Evolutionary conservation across 2,888 invertebrate genomes (phyloP), one percentile per base, ranked within the genome.

Genomic region (Acrobasis repandana): DNA sequence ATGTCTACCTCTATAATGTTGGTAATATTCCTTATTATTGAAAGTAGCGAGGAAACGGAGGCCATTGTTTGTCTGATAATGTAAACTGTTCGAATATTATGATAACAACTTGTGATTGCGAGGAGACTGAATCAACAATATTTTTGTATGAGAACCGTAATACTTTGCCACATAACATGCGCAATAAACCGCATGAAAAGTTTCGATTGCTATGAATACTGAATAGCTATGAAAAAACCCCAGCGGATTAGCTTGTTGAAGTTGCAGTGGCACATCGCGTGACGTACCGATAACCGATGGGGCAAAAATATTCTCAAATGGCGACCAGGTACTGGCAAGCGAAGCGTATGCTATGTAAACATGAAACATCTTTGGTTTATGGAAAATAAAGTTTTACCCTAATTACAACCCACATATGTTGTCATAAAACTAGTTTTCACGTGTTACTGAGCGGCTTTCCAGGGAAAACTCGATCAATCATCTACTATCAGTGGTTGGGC

Each of bases 11-110:
- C 71, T 71, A 63, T 50, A 58, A 74, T 74, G 73, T 74, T 73
- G 67, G 65, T 71, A 73, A 74, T 75, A 68, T 69, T 65, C 66
- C 67, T 73, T 76, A 85, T 79, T 82, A 84, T 79, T 72, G 74
- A 78, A 81, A 80, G 77, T 74, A 76, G 77, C 72, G 70, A 82
- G 82, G 83, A 83, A 86, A 83, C 75, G 73, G 72, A 69, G 58
- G 63, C 77, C 78, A 83, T 86, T 85, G 85, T 79, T 79, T 77
- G 72, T 69, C 70, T 72, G 71, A 69, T 83, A 79, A 80, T 77
- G 79, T 84, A 82, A 85, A 82, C 83, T 71, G 65, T 69, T 65
- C 61, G 54, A 66, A 70, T 77, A 75, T 82, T 83, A 77, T 82
- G 75, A 80, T 82, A 80, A 82, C 74, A 79, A 71, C 65, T 67